These are phyloP conservation scores for Monoplex corrugatus DNA, from an alignment of 2,888 invertebrate species.

Conservation along the genomic window DNA sequence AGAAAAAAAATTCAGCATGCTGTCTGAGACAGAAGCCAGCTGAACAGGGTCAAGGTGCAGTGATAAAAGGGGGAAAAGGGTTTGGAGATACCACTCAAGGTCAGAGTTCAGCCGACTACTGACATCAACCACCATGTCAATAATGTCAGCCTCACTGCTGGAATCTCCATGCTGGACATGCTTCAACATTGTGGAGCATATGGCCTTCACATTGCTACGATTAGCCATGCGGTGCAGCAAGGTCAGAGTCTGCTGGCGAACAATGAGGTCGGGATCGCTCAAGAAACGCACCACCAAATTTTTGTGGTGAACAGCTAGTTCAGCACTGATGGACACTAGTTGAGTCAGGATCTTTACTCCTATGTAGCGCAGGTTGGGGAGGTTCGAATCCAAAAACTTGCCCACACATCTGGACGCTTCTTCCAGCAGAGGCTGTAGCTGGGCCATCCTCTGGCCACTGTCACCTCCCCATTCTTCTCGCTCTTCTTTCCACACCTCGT, in stretches of 20 bases:
- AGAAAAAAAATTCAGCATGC: slow-evolving; percentile 31
- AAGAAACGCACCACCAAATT: slow-evolving; percentile 78
- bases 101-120: slow-evolving; percentile 16
- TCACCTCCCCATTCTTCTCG: not conserved
- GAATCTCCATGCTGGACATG: slow-evolving; percentile 57
- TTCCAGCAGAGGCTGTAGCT: slow-evolving; percentile 62
- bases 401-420: slow-evolving; percentile 71
- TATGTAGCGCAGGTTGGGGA: slow-evolving; percentile 55
- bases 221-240: slow-evolving; percentile 79
- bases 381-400: slow-evolving; percentile 70
- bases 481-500: not conserved
- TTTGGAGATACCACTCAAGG: slow-evolving; percentile 34
- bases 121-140: slow-evolving; percentile 37
- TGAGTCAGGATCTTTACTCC: slow-evolving; percentile 78
- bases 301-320: slow-evolving; percentile 77
- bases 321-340: slow-evolving; percentile 71
- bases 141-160: not conserved
- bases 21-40: not conserved
- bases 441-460: not conserved
- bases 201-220: slow-evolving; percentile 74
- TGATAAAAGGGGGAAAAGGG: slow-evolving; percentile 37
- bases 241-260: slow-evolving; percentile 76
- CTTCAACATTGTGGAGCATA: slow-evolving; percentile 74
- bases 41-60: not conserved
- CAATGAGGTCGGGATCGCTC: slow-evolving; percentile 74